Base-by-base conservation (phyloP, 2,797 vertebrate species). In the Babyrousa celebensis region DNA sequence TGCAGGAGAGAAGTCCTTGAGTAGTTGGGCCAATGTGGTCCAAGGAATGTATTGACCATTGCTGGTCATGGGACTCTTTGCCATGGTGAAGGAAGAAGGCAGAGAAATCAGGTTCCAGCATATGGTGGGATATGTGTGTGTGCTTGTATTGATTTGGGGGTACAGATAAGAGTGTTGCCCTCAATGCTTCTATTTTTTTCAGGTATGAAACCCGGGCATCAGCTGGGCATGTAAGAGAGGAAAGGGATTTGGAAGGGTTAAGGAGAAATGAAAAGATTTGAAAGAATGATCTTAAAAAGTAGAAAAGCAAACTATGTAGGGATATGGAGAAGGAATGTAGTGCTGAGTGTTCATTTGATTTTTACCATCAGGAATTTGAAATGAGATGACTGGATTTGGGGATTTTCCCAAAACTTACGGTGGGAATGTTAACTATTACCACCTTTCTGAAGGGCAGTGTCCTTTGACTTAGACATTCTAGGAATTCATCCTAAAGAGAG, bases 371-470 rank as follows among this genome's bases (percentile, higher is more conserved):
- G 58, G 40, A 89, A 36, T 72, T 56, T 88, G 54, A 96, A 63
- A 1, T 14, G 0, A 78, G 72, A 77, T 29, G 68, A 68, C 23
- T 36, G 16, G 43, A 77, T 75, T 43, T 71, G 60, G 54, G 84
- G 62, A 75, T 88, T 91, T 88, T 54, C 48, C 56, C 68, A 84
- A n/a, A 12, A 85, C 25, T 74, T 71, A 68, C 40, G 65, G 32
- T 85, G 32, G 72, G 36, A 94, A 75, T 74, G 12, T 71, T 92
- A 90, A 88, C 77, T 86, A 52, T 63, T 96, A 60, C 12, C 91
- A 85, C 27, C 82, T 90, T 95, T 93, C 78, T 79, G 7, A 21
- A 93, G 43, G 60, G 58, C 27, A 15, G 1, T 93, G 40, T 89
- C 52, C 70, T 91, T 79, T 80, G 21, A 83, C 23, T 10, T 10